Evolutionary conservation across 2,888 invertebrate genomes (phyloP), one percentile per base, ranked within the genome.

Genomic region (Drosophila austrosaltans): DNA sequence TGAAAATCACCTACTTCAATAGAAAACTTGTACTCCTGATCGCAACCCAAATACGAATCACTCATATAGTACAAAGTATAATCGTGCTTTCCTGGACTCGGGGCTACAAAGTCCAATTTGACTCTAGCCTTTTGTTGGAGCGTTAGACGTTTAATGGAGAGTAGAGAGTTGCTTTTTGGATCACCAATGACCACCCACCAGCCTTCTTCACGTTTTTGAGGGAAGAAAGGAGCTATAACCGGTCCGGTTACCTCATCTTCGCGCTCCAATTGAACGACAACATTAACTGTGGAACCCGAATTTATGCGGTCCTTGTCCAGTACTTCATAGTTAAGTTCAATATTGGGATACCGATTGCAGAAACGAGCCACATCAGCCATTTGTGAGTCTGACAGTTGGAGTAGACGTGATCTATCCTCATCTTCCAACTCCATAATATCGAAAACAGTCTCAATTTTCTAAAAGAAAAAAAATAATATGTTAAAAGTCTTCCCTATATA

Each of bases 151-250:
- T 99, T 99, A 92, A 99, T 99, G 8, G 99, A 99, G 6, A 99
- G 94, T 54, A 99, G 93, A 0, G 98, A 97, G 93, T 99, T 99
- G 36, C 95, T 94, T 91, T 97, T 97, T 0, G 98, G 97, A 91
- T 99, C 99, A 0, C 99, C 99, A 79, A 99, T 97, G 8, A 99
- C 99, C 44, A 99, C 97, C 99, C 99, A 99, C 97, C 97, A 97
- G 61, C 97, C 97, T 92, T 97, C 97, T 91, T 97, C 97, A 62
- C 97, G 95, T 94, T 97, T 97, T 94, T 97, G 93, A 10, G 99
- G 99, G 94, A 98, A 99, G 93, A 98, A 97, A 0, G 99, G 99
- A 1, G 99, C 99, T 68, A 99, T 97, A 36, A 99, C 99, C 0
- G 99, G 98, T 0, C 99, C 99, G 0, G 96, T 96, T 40, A 98